Percentiles rank a stretch among this genome's conserved stretches.
These are phyloP conservation scores for Phylloscopus trochiloides DNA, from an alignment of 2,113 vertebrate genomes.

Conservation along the genomic window DNA sequence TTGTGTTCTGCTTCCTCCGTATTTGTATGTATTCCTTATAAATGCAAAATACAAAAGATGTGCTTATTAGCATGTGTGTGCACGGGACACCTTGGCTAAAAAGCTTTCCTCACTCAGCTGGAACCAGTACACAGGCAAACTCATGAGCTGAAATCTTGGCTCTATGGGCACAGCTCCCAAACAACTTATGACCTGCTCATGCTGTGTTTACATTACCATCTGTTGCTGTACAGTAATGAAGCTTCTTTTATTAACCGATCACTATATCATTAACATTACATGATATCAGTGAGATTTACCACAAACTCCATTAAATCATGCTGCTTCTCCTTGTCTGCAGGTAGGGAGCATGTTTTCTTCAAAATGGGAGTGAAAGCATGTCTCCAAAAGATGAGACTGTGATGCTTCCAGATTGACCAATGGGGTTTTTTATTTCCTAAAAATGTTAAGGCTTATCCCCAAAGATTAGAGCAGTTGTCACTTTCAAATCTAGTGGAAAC, in stretches of 20 bases:
- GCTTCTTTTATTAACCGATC: neutral
- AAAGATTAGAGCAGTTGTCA: neutral
- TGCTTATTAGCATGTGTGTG: neutral
- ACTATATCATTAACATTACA: neutral
- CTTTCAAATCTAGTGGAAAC: neutral
- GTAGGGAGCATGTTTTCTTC: neutral
- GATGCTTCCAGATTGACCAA: neutral
- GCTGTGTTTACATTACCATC: neutral
- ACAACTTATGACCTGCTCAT: neutral
- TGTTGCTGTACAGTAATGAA: neutral
- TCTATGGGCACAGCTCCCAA: neutral
- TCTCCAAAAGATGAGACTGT: neutral
- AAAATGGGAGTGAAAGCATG: neutral
- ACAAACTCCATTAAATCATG: neutral
- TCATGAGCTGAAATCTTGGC: neutral
- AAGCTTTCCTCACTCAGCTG: fast-evolving
- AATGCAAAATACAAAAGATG: neutral
- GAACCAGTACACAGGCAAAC: neutral
- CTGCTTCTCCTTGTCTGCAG: neutral
- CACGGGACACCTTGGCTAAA: neutral
- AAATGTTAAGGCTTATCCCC: neutral
- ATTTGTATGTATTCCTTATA: neutral
- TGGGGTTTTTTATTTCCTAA: neutral
- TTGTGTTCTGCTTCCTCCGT: neutral
- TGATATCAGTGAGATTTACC: neutral